phyloP scores from a whole-genome alignment of 2,113 vertebrate genomes.

The Cepphus grylle region DNA sequence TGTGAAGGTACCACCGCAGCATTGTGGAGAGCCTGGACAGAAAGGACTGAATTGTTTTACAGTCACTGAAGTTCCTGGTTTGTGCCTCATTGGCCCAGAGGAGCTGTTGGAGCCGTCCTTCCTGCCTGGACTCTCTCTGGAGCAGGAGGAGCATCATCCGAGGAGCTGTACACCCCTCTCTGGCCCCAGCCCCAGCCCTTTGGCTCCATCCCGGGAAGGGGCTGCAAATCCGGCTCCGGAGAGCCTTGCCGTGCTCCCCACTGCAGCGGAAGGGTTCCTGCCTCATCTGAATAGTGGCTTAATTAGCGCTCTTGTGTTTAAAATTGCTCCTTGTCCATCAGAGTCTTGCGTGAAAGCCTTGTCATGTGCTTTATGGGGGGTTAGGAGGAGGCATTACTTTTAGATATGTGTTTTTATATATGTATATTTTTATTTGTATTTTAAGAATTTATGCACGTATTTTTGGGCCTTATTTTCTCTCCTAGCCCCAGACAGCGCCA shows the following conservation, averaged over 20 bases:
- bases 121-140: neutral
- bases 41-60: neutral
- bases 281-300: neutral
- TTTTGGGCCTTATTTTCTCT: neutral
- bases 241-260: neutral
- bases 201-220: neutral
- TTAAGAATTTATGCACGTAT: neutral
- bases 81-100: neutral
- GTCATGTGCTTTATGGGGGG: neutral
- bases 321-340: neutral
- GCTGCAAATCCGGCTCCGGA: neutral
- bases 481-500: accelerated
- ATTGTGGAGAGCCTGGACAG: neutral
- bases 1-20: neutral
- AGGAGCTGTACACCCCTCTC: neutral
- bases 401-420: too few relatives aligned
- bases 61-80: neutral
- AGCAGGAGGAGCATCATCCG: accelerated
- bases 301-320: neutral
- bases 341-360: neutral
- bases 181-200: accelerated
- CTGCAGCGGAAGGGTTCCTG: neutral
- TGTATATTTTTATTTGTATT: neutral
- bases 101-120: neutral
- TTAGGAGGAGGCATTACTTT: neutral